A percentile compares a stretch with the other conserved stretches of the same genome.
Conservation (phyloP, 2,888 invertebrate species). For the Nymphalis polychloros region DNA sequence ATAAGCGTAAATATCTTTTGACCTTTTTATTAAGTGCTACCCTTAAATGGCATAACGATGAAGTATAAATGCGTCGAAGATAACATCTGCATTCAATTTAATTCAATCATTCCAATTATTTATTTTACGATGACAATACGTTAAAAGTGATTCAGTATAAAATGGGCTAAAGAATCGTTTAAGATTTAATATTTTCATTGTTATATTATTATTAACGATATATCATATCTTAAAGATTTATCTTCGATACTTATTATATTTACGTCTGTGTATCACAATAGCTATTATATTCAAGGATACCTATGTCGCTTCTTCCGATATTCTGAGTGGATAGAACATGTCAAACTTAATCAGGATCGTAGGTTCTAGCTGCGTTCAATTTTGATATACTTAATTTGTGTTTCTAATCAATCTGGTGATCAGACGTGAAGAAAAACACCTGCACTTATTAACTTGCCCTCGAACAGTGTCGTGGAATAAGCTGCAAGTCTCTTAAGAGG, state of each 20-base stretch:
- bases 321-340: too few relatives aligned
- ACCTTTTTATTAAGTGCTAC: slow-evolving; percentile 1
- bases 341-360: not conserved
- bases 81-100: slow-evolving; percentile 20
- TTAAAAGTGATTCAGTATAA: not conserved
- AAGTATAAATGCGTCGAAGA: slow-evolving; percentile 14
- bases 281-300: not conserved
- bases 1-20: slow-evolving; percentile 1
- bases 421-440: too few relatives aligned
- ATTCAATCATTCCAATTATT: slow-evolving; percentile 23
- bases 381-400: too few relatives aligned
- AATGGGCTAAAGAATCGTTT: slow-evolving; percentile 1
- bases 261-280: slow-evolving; percentile 23
- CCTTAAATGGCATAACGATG: slow-evolving; percentile 16
- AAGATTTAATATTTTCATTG: slow-evolving; percentile 15
- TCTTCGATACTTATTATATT: slow-evolving; percentile 27
- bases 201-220: slow-evolving; percentile 6
- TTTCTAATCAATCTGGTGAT: too few relatives aligned
- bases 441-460: too few relatives aligned
- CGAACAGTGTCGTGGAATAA: too few relatives aligned
- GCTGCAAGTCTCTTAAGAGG: too few relatives aligned
- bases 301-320: too few relatives aligned
- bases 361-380: not conserved
- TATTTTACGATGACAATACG: slow-evolving; percentile 19
- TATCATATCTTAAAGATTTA: slow-evolving; percentile 33